phyloP scores from a whole-genome alignment of 2,797 vertebrate genomes.

The Leontopithecus rosalia region DNA sequence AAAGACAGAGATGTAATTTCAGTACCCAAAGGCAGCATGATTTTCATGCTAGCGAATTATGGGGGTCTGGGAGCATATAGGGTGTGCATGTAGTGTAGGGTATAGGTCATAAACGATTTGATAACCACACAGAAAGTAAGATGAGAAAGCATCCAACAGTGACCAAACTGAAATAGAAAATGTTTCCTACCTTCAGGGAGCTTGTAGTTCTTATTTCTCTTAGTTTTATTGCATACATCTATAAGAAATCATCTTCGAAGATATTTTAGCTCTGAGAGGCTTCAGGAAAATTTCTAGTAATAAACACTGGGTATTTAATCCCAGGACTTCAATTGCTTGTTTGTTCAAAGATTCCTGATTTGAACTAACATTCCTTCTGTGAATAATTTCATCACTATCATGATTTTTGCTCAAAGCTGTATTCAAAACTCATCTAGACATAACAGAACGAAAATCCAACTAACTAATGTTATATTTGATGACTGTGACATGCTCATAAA shows the following conservation, averaged over 20 bases:
- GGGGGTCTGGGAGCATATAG: neutral
- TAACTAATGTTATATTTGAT: constrained; percentile 48
- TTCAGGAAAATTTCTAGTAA: neutral
- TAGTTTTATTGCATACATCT: neutral
- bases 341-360: neutral
- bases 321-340: neutral
- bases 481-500: constrained; percentile 62
- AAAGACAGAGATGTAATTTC: constrained; percentile 12
- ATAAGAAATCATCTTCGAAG: neutral
- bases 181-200: neutral
- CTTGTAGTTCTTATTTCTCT: neutral
- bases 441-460: constrained; percentile 36
- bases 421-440: constrained; percentile 18
- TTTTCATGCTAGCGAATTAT: neutral
- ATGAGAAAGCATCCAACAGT: neutral
- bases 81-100: neutral
- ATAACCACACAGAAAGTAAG: neutral
- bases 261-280: neutral
- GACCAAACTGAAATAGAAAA: neutral
- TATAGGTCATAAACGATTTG: neutral
- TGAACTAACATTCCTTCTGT: neutral
- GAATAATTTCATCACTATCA: neutral
- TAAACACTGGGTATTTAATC: neutral
- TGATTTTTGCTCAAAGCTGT: neutral
- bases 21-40: neutral